These are phyloP conservation scores for Amphilophus citrinellus DNA, from an alignment of 2,113 vertebrate species.

Conservation along the genomic window DNA sequence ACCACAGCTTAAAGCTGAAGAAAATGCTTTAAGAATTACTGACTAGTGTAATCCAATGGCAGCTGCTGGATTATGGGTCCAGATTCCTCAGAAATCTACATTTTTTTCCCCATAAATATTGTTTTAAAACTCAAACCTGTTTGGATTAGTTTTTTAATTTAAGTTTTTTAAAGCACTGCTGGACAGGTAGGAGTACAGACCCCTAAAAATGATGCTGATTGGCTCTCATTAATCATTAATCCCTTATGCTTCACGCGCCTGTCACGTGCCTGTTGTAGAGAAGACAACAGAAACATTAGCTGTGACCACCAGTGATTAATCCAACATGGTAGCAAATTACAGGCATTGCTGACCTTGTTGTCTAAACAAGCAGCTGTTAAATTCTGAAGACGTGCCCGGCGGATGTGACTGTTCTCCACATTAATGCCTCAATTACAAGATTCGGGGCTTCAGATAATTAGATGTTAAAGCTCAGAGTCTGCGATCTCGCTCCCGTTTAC, in stretches of 20 bases:
- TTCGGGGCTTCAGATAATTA: neutral
- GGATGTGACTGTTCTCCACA: neutral
- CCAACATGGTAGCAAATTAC: neutral
- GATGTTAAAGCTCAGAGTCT: neutral
- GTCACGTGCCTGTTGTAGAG: neutral
- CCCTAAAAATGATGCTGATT: neutral
- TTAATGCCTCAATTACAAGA: neutral
- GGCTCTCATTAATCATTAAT: neutral
- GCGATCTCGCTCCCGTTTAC: neutral
- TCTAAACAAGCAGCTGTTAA: neutral
- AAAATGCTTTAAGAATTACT: too few species aligned
- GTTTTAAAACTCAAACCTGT: neutral
- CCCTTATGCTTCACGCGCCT: rapidly evolving
- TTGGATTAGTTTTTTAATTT: neutral
- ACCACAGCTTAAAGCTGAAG: too few species aligned
- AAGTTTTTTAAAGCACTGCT: neutral
- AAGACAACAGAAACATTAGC: neutral
- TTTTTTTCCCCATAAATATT: neutral
- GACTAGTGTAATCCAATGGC: too few species aligned
- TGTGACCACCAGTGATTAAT: rapidly evolving
- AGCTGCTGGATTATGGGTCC: too few species aligned
- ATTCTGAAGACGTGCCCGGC: neutral
- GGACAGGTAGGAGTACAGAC: neutral
- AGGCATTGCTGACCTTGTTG: rapidly evolving
- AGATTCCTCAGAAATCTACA: too few species aligned